These are phyloP conservation scores for Cossypha caffra DNA, from an alignment of 2,797 vertebrate species.

Conservation along the genomic window DNA sequence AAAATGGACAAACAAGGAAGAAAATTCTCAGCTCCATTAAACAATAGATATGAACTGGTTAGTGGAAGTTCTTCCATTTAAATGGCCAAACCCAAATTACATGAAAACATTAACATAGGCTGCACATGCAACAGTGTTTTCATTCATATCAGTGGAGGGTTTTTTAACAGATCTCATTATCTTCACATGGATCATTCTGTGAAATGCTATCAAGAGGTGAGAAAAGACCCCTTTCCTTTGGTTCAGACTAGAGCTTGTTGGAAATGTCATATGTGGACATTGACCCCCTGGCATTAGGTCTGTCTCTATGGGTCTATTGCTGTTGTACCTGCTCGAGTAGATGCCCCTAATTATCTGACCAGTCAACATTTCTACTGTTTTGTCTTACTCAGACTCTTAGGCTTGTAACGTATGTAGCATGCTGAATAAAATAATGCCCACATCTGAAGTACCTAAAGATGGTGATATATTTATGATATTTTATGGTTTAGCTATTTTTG, in stretches of 20 bases:
- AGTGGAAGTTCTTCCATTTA: neutral
- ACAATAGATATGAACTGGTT: neutral
- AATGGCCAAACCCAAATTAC: neutral
- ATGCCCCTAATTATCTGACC: neutral
- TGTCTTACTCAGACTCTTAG: neutral
- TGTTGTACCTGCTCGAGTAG: neutral
- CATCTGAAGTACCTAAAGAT: neutral
- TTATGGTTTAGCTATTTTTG: conserved; percentile 18
- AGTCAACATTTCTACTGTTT: neutral
- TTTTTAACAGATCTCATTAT: neutral
- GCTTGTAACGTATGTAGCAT: neutral
- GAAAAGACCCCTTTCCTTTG: neutral
- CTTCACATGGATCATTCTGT: neutral
- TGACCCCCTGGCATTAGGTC: neutral
- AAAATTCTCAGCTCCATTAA: neutral
- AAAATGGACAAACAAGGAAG: neutral
- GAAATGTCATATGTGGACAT: neutral
- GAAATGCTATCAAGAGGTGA: neutral
- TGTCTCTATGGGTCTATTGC: neutral
- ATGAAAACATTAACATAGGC: neutral
- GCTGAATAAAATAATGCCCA: neutral
- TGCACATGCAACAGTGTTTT: neutral
- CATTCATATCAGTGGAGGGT: rapidly evolving
- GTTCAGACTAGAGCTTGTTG: neutral
- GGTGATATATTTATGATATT: neutral